Base-by-base conservation (phyloP, 2,888 invertebrate species). In the Actias luna region DNA sequence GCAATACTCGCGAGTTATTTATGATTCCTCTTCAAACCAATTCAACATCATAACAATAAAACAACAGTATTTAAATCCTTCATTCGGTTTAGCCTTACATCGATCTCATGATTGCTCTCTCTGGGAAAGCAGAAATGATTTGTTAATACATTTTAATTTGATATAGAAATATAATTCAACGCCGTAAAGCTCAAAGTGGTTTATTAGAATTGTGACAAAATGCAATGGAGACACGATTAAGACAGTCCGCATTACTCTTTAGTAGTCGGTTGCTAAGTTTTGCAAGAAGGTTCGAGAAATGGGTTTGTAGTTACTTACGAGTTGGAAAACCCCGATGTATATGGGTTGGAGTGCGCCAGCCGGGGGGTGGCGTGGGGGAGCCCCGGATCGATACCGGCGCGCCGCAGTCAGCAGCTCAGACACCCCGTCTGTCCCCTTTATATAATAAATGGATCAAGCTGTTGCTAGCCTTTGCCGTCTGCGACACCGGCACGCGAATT, bases 241-340 rank as follows among this genome's bases (percentile, higher is more conserved):
- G n/a, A n/a, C n/a, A n/a, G n/a, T n/a, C n/a, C n/a, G n/a, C n/a
- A n/a, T n/a, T n/a, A n/a, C n/a, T n/a, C n/a, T n/a, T n/a, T n/a
- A n/a, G n/a, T n/a, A n/a, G n/a, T n/a, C n/a, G n/a, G n/a, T n/a
- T n/a, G n/a, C n/a, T 25, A 46, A 25, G 12, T 42, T 3, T 22
- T 25, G 22, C 46, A 46, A 7, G 42, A 42, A 42, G 18, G 8
- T 3, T 42, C 42, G n/a, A 39, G 39, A 22, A 46, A 50, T 12
- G 25, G 22, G 12, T n/a, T 42, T 4, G 8, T 36, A 36, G 7
- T 22, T 50, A 50, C 22, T 50, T 73, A 69, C 74, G 75, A 72
- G 74, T 70, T 72, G 78, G 77, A 76, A 82, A 78, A 69, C 76
- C 82, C 80, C 83, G 84, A 83, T 80, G 68, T 71, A 71, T 75